A percentile compares a stretch with the other conserved stretches of the same genome.
These are phyloP conservation scores for Balanococcus diminutus DNA, from an alignment of 2,888 invertebrate species.

Conservation along the genomic window DNA sequence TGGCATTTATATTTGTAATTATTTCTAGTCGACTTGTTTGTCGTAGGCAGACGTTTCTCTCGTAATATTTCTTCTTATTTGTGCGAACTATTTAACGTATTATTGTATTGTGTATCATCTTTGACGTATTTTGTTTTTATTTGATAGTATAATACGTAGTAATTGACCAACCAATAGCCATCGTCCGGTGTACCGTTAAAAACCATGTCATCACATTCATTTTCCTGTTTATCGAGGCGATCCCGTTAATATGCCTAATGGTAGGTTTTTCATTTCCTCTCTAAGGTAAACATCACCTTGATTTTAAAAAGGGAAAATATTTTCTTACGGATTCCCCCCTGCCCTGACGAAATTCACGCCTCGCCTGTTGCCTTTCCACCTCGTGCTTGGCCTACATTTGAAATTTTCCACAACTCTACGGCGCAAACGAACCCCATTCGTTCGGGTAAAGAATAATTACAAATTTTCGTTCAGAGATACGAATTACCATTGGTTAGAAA, in stretches of 20 bases:
- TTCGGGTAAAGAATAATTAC: neutral
- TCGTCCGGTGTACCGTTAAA: constrained; percentile 20
- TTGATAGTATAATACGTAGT: neutral
- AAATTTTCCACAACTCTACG: neutral
- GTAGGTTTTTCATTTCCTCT: neutral
- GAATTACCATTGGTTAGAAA: neutral
- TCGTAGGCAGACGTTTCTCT: neutral
- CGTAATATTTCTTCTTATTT: neutral
- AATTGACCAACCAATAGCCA: neutral
- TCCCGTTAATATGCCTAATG: constrained; percentile 2
- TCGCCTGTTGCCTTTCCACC: constrained; percentile 26
- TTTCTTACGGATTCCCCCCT: neutral
- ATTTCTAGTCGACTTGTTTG: neutral
- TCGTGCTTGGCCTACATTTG: neutral
- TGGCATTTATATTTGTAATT: constrained; percentile 15
- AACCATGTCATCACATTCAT: neutral
- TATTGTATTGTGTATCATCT: neutral
- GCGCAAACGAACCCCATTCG: neutral
- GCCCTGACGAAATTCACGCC: neutral
- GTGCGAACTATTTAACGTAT: neutral
- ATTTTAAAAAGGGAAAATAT: neutral
- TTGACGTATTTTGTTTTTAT: constrained; percentile 15
- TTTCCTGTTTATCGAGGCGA: neutral
- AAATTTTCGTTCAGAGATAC: neutral
- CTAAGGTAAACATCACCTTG: neutral